Base-by-base conservation (phyloP, 2,797 vertebrate species). In the Acanthornis magna region DNA sequence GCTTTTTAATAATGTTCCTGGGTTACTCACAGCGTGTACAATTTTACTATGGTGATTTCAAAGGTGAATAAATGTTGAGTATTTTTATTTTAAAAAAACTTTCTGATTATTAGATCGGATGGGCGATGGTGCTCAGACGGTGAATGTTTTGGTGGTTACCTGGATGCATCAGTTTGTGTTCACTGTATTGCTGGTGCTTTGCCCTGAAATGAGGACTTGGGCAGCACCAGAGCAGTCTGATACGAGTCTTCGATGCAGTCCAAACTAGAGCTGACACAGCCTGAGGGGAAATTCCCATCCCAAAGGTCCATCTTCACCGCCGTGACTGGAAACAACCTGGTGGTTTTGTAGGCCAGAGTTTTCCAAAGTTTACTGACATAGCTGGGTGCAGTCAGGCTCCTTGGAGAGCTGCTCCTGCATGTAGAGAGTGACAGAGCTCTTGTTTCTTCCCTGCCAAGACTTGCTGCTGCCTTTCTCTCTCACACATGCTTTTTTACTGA, bases 21-120 rank as follows among this genome's bases (percentile, higher is more conserved):
- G 58, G 91, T 96, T 96, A 90, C 72, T 93, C 95, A 93, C 88
- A 93, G 74, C 2, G 76, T 97, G 91, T 97, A 97, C 93, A 97
- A 73, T 97, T 97, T 96, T 97, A 93, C 88, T 96, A 81, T 93
- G 54, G 78, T 93, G 78, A 93, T 76, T 95, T 95, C 43, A 83
- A 88, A 93, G 45, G 85, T 97, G 48, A 97, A 97, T 97, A 97
- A 97, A 97, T 96, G 89, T 96, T 91, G 16, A 85, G 83, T 97
- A 97, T 97, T 97, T 97, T 97, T 97, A 92, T 97, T 97, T 97
- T 96, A 91, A 91, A 90, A 84, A 85, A 47, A 23, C 68, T 75
- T 86, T 45, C 83, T 83, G 55, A 36, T 81, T 71, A 47, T 88
- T 95, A 77, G 67, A 23, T 70, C 0, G 11, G 53, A 21, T 36